Evolutionary conservation across 2,888 invertebrate species (phyloP), one percentile per base, ranked within the genome.

Genomic region (Pheosia tremula): DNA sequence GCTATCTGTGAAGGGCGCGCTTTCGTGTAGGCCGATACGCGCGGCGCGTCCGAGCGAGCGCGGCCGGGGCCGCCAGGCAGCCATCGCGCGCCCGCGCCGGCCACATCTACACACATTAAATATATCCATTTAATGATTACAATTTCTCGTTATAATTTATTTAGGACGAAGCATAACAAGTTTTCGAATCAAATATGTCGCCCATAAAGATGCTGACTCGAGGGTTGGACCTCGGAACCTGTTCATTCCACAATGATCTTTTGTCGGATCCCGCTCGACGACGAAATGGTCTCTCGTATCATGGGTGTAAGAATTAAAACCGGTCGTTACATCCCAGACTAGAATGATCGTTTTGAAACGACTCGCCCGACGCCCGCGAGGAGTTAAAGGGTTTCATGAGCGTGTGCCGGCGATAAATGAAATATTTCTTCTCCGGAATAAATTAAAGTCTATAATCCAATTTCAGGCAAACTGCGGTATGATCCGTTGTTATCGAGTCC

Each of bases 101-200:
- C 75, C 80, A 85, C 86, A 80, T 86, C 86, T 83, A 88, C 88
- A 88, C 88, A 89, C 90, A 90, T 90, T 90, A 90, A 91, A 92
- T 91, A 92, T 92, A 93, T 91, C 88, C 88, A 90, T 90, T 91
- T 91, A 90, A 91, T 88, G 90, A 91, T 93, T 90, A 93, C 91
- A 91, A 92, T 93, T 92, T 91, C 92, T 92, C 91, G 92, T 91
- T 91, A 93, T 93, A 93, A 93, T 93, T 93, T 93, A 93, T 93
- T 93, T 90, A 91, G 90, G 89, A 89, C 87, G 93, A 90, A 90
- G 90, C 91, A 92, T 92, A 93, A 93, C 93, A 93, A 93, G 93
- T 93, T 93, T 91, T 91, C 90, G 92, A 93, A 91, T 93, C 91
- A 92, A 93, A 92, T 89, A 90, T 92, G 93, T 93, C 93, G 92